phyloP scores from a whole-genome alignment of 2,797 vertebrate genomes.

The Lutra lutra region DNA sequence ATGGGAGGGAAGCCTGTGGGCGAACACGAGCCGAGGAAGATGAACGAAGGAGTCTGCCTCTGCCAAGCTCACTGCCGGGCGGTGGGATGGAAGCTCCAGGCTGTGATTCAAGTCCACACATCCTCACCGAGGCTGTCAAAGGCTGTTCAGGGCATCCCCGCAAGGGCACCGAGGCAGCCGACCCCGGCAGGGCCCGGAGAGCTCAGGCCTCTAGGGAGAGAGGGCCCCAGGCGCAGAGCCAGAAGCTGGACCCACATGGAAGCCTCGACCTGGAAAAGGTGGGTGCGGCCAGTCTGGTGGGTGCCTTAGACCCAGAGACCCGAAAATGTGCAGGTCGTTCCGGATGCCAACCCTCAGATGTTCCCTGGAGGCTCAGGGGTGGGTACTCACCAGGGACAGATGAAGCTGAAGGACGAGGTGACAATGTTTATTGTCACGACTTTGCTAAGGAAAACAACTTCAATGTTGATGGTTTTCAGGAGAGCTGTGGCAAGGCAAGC shows the following conservation, averaged over 20 bases:
- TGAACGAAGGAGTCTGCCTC: background rate
- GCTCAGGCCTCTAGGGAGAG: background rate
- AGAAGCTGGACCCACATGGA: background rate
- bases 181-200: background rate
- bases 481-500: background rate
- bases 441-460: background rate
- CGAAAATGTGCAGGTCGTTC: background rate
- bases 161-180: background rate
- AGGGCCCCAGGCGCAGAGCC: background rate
- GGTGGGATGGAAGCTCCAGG: background rate
- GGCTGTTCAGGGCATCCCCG: background rate
- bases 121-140: background rate
- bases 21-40: background rate
- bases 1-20: background rate
- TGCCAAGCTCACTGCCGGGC: conserved; percentile 33
- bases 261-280: background rate
- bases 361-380: background rate
- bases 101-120: background rate
- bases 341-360: background rate
- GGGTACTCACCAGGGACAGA: background rate
- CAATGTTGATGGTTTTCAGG: background rate
- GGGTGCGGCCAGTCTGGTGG: background rate
- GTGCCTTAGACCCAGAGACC: background rate
- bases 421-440: background rate
- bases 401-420: background rate